These are phyloP conservation scores for Xanthorhoe spadicearia DNA, from an alignment of 2,888 invertebrate species.

Conservation along the genomic window DNA sequence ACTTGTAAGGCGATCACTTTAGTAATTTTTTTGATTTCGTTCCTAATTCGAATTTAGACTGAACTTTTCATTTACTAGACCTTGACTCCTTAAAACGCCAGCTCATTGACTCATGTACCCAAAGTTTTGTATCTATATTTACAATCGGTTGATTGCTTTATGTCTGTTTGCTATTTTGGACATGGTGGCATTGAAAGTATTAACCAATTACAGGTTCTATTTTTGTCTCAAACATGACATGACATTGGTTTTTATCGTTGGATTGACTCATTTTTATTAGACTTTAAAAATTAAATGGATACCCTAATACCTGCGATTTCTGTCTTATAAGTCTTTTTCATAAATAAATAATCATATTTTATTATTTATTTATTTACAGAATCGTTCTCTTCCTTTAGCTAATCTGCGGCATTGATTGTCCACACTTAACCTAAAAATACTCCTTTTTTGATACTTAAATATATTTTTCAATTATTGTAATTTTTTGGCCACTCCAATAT, in stretches of 20 bases:
- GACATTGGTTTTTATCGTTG: neutral
- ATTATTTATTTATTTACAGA: no score
- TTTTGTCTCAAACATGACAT: constrained; percentile 17
- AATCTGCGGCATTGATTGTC: no score
- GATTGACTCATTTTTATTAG: neutral
- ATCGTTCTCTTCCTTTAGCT: no score
- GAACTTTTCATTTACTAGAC: no score
- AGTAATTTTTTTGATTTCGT: no score
- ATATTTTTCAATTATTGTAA: no score
- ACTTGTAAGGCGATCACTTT: no score
- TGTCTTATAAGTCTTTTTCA: neutral
- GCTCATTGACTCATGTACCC: neutral
- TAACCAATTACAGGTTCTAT: constrained; percentile 28
- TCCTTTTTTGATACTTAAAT: no score
- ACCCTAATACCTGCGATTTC: neutral
- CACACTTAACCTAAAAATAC: no score
- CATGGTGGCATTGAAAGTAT: constrained; percentile 14
- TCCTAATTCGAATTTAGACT: no score
- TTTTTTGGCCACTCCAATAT: no score
- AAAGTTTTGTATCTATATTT: neutral
- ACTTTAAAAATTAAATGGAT: neutral
- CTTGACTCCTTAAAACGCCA: no score
- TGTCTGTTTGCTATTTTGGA: constrained; percentile 37
- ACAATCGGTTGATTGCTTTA: constrained; percentile 7
- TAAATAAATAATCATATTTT: neutral